Evolutionary conservation across 1,140 invertebrate genomes (phyloP), one percentile per base, ranked within the genome.

Genomic region (Episyrphus balteatus): DNA sequence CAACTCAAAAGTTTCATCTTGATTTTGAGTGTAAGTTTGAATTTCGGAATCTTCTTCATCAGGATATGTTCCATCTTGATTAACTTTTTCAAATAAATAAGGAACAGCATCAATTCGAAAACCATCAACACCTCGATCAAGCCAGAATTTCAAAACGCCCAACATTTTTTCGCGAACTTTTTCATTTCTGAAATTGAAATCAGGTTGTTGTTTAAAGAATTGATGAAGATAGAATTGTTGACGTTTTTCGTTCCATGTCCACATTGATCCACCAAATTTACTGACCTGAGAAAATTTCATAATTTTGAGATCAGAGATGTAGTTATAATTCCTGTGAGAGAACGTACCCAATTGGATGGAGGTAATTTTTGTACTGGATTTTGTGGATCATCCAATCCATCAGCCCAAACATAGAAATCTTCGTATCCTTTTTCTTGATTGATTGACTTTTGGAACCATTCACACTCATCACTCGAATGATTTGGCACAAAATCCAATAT

Each of bases 401-500:
- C 69, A 50, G 68, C 70, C 80, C 81, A 82, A 41, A 82, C 59
- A 61, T 80, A 82, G 58, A 76, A 82, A 55, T 82, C 71, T 40
- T 66, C 70, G 56, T 80, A 81, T 15, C 71, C 72, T 40, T 75
- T 70, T 33, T 77, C 69, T 39, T 66, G 71, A 40, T 66, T 64
- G 17, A 71, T 52, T 37, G 80, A 80, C 51, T 75, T 68, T 47
- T 71, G 48, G 57, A 84, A 84, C 82, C 82, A 85, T 41, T 72
- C 66, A 59, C 81, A 79, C 51, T 79, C 69, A 54, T 80, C 75
- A 52, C 79, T 81, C 12, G 75, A 73, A 60, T 89, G 84, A 67
- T 90, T 90, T 5, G 86, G 85, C n/a, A 89, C 80, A 53, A 89
- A 79, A 58, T 91, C 87, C 62, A 90, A 59, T 32, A 91, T 71